Base-by-base conservation (phyloP, 2,888 invertebrate genomes). In the Patella pellucida region DNA sequence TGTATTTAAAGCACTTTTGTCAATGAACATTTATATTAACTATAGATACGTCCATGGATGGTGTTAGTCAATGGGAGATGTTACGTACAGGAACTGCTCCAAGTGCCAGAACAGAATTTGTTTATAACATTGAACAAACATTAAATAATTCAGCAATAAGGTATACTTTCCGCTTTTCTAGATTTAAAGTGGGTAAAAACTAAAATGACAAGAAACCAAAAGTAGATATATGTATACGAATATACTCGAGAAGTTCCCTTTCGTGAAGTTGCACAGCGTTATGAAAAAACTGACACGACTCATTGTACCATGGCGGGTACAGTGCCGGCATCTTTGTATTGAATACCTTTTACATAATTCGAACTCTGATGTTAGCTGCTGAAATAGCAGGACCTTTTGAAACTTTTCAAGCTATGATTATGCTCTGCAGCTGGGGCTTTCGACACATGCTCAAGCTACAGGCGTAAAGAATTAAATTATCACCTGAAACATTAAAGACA, bases 111-210 rank as follows among this genome's bases (percentile, higher is more conserved):
- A 75, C 71, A 14, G 85, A 84, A 51, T 85, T 85, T 76, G 81
- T 85, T 52, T 85, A 85, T 78, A 85, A 85, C 74, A 83, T 85
- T 19, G 80, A 85, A 73, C 82, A 83, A 50, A 31, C 82, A n/a
- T 81, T 74, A 69, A 73, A 79, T 11, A 79, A 81, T 52, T 81
- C 80, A 1, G 85, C 83, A 12, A 79, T 84, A n/a, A 73, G 84
- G 78, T 80, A 76, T 41, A 41, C 7, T 4, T 41, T 41, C 31
- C 41, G 5, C 50, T 52, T 70, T 15, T 27, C 5, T 19, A 12
- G 68, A 68, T 23, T 71, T 23, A 9, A 50, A 12, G 19, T 70
- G 4, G 19, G 41, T 41, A 41, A 1, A 19, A 16, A 50, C 3
- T 41, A 50, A 14, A 14, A 7, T 41, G 11, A 14, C 16, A 16